Evolutionary conservation across 2,113 vertebrate species (phyloP).

Genomic region (Pristiophorus japonicus): DNA sequence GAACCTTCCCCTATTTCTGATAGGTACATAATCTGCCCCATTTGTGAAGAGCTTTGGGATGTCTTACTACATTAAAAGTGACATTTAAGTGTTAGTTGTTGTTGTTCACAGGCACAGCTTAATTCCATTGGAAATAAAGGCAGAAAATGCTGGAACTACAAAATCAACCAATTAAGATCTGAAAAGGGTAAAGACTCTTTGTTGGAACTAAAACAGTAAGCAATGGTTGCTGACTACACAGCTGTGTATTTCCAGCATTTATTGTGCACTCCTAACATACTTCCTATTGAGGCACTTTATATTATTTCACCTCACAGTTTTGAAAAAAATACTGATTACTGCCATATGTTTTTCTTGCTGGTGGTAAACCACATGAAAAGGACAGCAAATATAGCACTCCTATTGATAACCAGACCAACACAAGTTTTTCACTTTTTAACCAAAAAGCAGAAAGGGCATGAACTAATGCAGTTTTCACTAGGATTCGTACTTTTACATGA

Average conservation of each 20-base stretch:
- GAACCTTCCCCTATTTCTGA: neutral
- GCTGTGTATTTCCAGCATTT: neutral
- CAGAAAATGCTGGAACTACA: neutral
- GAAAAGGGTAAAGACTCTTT: neutral
- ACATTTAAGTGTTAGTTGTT: neutral
- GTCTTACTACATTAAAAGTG: neutral
- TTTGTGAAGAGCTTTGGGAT: conserved; percentile 11
- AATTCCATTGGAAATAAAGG: neutral
- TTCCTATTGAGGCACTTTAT: neutral
- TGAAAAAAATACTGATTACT: neutral
- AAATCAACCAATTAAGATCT: neutral
- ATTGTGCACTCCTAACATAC: neutral
- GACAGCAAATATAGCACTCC: neutral
- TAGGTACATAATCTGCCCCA: neutral
- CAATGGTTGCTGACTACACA: neutral
- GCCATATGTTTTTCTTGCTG: neutral
- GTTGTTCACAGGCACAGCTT: conserved; percentile 13
- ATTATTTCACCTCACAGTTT: neutral
- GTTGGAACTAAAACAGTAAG: neutral
- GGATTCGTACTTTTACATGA: neutral
- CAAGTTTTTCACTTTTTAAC: neutral
- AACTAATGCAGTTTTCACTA: neutral
- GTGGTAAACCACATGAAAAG: neutral
- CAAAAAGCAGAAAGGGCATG: neutral
- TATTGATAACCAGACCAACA: neutral